Evolutionary conservation across 2,797 vertebrate genomes (phyloP).

Genomic region (Malurus leucopterus): DNA sequence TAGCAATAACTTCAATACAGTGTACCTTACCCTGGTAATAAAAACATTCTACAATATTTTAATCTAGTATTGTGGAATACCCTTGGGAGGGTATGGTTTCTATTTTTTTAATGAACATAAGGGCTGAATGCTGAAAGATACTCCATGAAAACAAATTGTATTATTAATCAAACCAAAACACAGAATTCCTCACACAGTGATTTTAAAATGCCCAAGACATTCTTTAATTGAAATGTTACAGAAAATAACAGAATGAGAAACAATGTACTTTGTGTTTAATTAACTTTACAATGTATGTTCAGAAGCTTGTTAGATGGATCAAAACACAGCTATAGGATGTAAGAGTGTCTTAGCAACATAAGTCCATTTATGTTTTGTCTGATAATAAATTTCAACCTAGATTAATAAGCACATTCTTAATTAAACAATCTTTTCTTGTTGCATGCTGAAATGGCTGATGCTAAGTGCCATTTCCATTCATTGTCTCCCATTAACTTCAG

Average conservation of each 20-base stretch:
- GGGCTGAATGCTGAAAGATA: neutral
- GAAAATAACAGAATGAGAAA: conserved; percentile 16
- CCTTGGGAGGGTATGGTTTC: neutral
- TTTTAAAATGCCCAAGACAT: conserved; percentile 24
- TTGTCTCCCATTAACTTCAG: neutral
- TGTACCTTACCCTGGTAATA: neutral
- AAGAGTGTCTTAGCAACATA: neutral
- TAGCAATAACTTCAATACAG: neutral
- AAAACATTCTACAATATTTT: conserved; percentile 15
- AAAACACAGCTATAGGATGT: neutral
- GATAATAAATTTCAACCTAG: neutral
- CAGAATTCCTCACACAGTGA: neutral
- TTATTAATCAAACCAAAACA: conserved; percentile 37
- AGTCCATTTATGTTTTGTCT: neutral
- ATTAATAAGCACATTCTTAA: conserved; percentile 4
- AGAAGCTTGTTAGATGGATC: neutral
- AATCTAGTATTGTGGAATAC: neutral
- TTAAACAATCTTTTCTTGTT: neutral
- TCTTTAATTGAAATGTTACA: conserved; percentile 35
- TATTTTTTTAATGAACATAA: neutral
- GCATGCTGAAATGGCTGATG: neutral
- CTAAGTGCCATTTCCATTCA: neutral
- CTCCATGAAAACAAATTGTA: conserved; percentile 2
- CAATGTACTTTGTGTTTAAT: conserved; percentile 13
- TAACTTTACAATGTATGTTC: conserved; percentile 7